Evolutionary conservation across 2,797 vertebrate genomes (phyloP).

Genomic region (Lates japonicus): DNA sequence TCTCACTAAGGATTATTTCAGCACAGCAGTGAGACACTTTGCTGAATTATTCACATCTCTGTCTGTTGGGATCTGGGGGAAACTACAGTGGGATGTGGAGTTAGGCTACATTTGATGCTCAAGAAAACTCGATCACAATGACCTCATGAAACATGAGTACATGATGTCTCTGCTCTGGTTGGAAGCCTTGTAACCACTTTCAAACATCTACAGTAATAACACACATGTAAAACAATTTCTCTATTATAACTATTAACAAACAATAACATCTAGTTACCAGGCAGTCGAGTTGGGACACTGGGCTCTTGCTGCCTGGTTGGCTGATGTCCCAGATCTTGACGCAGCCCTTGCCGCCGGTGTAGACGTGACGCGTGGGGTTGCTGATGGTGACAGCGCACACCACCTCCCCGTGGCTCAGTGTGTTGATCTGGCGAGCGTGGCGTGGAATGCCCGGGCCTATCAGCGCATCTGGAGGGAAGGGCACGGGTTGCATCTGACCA

Average conservation of each 20-base stretch:
- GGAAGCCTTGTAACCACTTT: conserved; percentile 17
- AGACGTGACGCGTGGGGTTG: conserved; percentile 96
- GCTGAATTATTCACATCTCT: conserved; percentile 74
- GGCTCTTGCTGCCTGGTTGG: conserved; percentile 97
- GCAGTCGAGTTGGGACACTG: conserved; percentile 97
- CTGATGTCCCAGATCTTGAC: conserved; percentile 99
- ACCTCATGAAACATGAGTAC: conserved; percentile 34
- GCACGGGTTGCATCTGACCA: conserved; percentile 90
- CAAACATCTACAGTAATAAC: conserved; percentile 20
- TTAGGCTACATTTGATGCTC: conserved; percentile 61
- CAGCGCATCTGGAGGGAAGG: conserved; percentile 89
- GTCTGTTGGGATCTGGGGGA: conserved; percentile 54
- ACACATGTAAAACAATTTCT: conserved; percentile 10
- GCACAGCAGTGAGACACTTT: conserved; percentile 64
- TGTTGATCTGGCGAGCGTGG: conserved; percentile 90
- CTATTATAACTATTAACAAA: conserved; percentile 11
- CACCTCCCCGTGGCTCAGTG: conserved; percentile 89
- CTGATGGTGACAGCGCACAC: conserved; percentile 97
- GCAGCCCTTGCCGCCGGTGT: conserved; percentile 96
- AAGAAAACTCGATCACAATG: conserved; percentile 34
- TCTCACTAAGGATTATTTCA: conserved; percentile 69
- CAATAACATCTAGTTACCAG: conserved; percentile 85
- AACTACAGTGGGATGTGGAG: conserved; percentile 37
- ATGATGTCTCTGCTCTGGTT: conserved; percentile 28
- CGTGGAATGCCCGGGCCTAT: conserved; percentile 90